Evolutionary conservation across 2,888 invertebrate genomes (phyloP).

Genomic region (Macrosoma leucophasiata): DNA sequence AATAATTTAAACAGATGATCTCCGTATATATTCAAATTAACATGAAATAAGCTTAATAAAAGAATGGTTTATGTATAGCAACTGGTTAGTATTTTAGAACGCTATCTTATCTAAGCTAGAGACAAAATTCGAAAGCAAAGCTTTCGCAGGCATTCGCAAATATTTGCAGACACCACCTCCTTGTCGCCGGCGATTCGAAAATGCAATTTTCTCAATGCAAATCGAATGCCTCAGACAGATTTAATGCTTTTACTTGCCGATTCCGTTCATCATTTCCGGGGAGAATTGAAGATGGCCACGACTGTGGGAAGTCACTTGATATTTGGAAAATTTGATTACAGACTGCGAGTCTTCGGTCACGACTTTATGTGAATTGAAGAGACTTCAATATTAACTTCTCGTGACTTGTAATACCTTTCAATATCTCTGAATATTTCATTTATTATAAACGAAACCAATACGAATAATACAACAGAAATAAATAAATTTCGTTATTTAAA

Average conservation of each 20-base stretch:
- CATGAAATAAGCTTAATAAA: no score
- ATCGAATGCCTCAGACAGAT: slow-evolving; percentile 68
- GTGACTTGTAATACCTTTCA: no score
- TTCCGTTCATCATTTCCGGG: slow-evolving; percentile 61
- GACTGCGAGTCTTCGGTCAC: slow-evolving; percentile 15
- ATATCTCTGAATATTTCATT: no score
- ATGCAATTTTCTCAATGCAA: slow-evolving; percentile 72
- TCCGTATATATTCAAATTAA: no score
- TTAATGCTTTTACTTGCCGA: slow-evolving; percentile 68
- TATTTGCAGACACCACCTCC: slow-evolving; percentile 48
- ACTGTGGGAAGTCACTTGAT: slow-evolving; percentile 29
- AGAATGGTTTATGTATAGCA: no score
- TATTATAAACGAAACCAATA: no score
- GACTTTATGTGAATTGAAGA: no score
- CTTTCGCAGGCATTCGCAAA: slow-evolving; percentile 51
- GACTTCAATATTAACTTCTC: no score
- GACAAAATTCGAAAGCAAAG: slow-evolving; percentile 44
- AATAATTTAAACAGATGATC: no score
- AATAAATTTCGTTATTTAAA: no score
- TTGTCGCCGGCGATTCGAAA: slow-evolving; percentile 56
- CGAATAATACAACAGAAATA: no score
- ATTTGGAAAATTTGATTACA: slow-evolving; percentile 11
- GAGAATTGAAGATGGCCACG: slow-evolving; percentile 42
- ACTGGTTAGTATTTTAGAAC: no score
- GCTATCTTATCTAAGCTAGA: slow-evolving; percentile 16